A percentile compares a stretch with the other conserved stretches of the same genome.
Evolutionary conservation across 2,888 invertebrate species (phyloP).

Genomic region (Andrena bucephala): DNA sequence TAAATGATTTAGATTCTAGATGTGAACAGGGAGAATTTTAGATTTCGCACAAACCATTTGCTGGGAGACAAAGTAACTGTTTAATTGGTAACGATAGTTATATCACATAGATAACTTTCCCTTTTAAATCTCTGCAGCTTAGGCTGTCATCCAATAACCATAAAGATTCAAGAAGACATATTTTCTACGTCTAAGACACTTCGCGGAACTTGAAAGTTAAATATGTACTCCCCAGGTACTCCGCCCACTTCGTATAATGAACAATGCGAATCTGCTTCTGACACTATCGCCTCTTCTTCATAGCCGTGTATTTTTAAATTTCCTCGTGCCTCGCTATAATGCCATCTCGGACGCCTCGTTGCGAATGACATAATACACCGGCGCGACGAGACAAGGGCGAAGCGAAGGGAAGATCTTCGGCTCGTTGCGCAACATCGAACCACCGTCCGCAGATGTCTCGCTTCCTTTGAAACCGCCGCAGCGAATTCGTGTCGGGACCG

Average conservation of each 20-base stretch:
- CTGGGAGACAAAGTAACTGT: too few relatives aligned
- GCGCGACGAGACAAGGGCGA: constrained; percentile 13
- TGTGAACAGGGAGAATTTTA: too few relatives aligned
- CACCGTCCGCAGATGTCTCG: not conserved
- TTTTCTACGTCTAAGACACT: too few relatives aligned
- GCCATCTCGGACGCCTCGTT: not conserved
- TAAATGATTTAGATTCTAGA: too few relatives aligned
- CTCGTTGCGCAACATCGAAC: not conserved
- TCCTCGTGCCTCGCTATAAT: not conserved
- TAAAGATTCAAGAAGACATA: too few relatives aligned
- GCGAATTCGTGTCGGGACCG: constrained; percentile 14
- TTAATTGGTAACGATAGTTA: too few relatives aligned
- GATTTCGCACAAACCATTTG: too few relatives aligned
- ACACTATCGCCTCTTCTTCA: not conserved
- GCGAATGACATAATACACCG: constrained; percentile 1
- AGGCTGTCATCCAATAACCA: too few relatives aligned
- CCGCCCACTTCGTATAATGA: not conserved
- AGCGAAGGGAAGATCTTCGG: constrained; percentile 17
- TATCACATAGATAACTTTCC: too few relatives aligned
- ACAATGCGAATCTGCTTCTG: not conserved
- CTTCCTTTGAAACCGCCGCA: constrained; percentile 4
- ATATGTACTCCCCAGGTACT: too few relatives aligned
- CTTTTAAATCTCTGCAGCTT: too few relatives aligned
- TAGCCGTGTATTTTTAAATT: not conserved
- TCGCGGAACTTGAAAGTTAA: too few relatives aligned